Conservation (phyloP, 2,797 vertebrate genomes). For the Simalia tracyae region DNA sequence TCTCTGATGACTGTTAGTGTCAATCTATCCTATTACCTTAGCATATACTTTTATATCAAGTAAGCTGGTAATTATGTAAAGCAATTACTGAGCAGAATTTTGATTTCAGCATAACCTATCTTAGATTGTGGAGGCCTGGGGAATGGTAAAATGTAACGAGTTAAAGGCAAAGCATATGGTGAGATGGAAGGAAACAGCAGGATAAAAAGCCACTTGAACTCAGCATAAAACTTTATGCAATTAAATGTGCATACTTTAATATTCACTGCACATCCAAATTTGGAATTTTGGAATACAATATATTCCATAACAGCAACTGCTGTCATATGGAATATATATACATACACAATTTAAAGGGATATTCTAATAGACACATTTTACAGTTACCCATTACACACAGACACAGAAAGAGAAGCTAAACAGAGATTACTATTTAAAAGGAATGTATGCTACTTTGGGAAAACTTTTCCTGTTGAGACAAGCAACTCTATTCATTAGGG, state of each 20-base stretch:
- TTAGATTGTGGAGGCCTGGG: neutral
- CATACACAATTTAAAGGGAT: neutral
- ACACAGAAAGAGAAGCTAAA: no score
- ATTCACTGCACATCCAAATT: neutral
- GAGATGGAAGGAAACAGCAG: neutral
- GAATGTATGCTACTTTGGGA: neutral
- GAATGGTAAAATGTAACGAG: neutral
- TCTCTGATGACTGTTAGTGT: neutral
- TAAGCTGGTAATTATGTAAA: slow-evolving; percentile 26
- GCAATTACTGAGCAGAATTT: slow-evolving; percentile 22
- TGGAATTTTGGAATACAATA: neutral
- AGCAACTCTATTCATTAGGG: neutral
- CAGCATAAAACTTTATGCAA: neutral
- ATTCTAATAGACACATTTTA: neutral
- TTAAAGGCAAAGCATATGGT: slow-evolving; percentile 19
- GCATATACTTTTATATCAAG: slow-evolving; percentile 10
- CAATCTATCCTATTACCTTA: slow-evolving; percentile 44
- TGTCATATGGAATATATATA: neutral
- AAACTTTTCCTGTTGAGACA: neutral
- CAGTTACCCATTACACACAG: no score
- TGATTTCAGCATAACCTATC: slow-evolving; percentile 14
- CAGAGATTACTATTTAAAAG: neutral
- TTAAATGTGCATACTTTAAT: neutral
- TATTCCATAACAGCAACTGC: neutral
- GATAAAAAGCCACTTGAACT: neutral